Conservation (phyloP, 2,113 vertebrate genomes). For the Polypterus senegalus region DNA sequence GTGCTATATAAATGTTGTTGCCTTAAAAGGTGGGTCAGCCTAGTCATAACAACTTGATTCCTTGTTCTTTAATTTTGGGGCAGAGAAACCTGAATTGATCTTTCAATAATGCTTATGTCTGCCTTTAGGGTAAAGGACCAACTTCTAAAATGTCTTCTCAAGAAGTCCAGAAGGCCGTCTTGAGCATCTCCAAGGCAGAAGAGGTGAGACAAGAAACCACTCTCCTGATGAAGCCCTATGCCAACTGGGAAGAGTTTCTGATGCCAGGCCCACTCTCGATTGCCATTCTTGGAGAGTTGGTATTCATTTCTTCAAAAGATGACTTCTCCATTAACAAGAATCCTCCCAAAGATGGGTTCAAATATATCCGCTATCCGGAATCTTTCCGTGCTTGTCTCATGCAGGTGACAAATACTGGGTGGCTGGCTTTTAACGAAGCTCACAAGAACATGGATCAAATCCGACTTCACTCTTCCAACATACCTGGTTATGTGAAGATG, state of each 20-base stretch:
- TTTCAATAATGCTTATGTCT: too few species aligned
- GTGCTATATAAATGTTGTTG: too few species aligned
- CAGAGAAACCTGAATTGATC: too few species aligned
- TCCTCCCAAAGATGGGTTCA: constrained; percentile 2
- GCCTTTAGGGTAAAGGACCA: too few species aligned
- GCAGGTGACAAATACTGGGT: constrained; percentile 13
- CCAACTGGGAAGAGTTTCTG: constrained; percentile 22
- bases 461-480: constrained; percentile 16
- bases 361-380: constrained; percentile 6
- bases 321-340: constrained; percentile 13
- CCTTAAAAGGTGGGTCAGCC: too few species aligned
- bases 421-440: constrained; percentile 15
- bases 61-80: too few species aligned
- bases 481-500: constrained; percentile 24
- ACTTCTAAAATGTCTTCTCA: too few species aligned
- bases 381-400: constrained; percentile 20
- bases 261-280: constrained; percentile 17
- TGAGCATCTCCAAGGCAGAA: constrained; percentile 17
- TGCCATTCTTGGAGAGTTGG: constrained; percentile 19
- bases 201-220: constrained; percentile 21
- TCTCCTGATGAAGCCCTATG: constrained; percentile 22
- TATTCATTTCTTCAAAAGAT: constrained; percentile 9
- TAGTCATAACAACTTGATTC: too few species aligned
- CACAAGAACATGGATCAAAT: constrained; percentile 27
- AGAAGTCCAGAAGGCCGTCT: constrained; percentile 1